Conservation (phyloP, 2,888 invertebrate species). For the Tethea ocularis region DNA sequence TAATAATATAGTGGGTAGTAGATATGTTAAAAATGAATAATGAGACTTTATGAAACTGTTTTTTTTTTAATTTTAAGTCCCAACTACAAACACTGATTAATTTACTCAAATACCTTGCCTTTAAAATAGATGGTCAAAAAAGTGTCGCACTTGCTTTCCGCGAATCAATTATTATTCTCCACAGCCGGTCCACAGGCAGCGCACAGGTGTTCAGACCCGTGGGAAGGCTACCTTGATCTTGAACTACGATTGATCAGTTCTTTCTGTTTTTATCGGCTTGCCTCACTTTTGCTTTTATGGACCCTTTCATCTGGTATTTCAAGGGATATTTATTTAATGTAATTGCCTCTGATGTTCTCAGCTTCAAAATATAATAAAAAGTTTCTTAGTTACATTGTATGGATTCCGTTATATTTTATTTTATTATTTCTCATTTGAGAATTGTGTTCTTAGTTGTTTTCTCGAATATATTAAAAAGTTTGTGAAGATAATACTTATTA, state of each 20-base stretch:
- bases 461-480: not conserved
- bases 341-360: constrained; percentile 27
- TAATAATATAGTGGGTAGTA: no score
- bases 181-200: constrained; percentile 45
- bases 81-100: no score
- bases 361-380: not conserved
- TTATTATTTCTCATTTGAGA: not conserved
- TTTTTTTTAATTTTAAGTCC: no score
- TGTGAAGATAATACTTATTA: no score
- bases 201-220: constrained; percentile 74
- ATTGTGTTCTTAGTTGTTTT: not conserved
- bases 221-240: constrained; percentile 69
- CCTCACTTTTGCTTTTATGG: constrained; percentile 23
- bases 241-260: constrained; percentile 52
- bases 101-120: no score
- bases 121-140: not conserved
- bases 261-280: constrained; percentile 42
- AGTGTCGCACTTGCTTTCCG: constrained; percentile 23
- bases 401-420: not conserved
- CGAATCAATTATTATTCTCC: constrained; percentile 21
- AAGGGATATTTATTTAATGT: constrained; percentile 46
- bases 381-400: not conserved
- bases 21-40: no score
- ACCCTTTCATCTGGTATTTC: constrained; percentile 35
- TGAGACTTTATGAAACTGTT: no score